A percentile compares a stretch with the other conserved stretches of the same genome.
Conservation (phyloP, 1,140 invertebrate species). For the Latrodectus geometricus region DNA sequence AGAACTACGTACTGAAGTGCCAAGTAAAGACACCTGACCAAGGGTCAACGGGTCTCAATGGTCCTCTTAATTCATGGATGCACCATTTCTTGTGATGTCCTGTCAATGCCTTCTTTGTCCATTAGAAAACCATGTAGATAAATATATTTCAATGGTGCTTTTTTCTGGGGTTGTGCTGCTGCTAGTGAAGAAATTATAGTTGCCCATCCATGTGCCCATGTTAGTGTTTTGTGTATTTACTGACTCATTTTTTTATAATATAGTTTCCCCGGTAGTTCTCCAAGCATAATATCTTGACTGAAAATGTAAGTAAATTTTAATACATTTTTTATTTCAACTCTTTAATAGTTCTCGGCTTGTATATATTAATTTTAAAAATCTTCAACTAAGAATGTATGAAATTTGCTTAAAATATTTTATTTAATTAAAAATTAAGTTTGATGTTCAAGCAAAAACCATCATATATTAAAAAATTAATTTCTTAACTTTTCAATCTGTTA, state of each 20-base stretch:
- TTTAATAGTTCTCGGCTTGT: too few species aligned
- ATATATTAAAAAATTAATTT: too few species aligned
- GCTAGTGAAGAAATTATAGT: conserved; percentile 41
- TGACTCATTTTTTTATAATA: conserved; percentile 18
- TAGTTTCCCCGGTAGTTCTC: conserved; percentile 13
- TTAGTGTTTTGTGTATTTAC: conserved; percentile 29
- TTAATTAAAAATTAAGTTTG: too few species aligned
- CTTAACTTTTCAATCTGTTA: too few species aligned
- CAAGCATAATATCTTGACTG: conserved; percentile 16
- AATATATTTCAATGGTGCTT: conserved; percentile 48
- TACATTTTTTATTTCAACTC: neutral
- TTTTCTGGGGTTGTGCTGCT: conserved; percentile 34
- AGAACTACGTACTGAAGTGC: conserved; percentile 88
- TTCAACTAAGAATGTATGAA: too few species aligned
- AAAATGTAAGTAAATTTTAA: conserved; percentile 21
- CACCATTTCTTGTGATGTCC: conserved; percentile 58
- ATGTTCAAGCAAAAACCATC: too few species aligned
- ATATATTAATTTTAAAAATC: too few species aligned
- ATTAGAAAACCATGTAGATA: conserved; percentile 36
- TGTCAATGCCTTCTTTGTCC: conserved; percentile 16
- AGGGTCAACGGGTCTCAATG: conserved; percentile 3
- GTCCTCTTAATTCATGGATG: conserved; percentile 25
- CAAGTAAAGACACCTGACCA: conserved; percentile 19
- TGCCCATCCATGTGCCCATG: conserved; percentile 11
- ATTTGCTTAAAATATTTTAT: too few species aligned